phyloP scores from a whole-genome alignment of 35 echinoderm and acorn worm species.

The Ophiothrix spiculata region DNA sequence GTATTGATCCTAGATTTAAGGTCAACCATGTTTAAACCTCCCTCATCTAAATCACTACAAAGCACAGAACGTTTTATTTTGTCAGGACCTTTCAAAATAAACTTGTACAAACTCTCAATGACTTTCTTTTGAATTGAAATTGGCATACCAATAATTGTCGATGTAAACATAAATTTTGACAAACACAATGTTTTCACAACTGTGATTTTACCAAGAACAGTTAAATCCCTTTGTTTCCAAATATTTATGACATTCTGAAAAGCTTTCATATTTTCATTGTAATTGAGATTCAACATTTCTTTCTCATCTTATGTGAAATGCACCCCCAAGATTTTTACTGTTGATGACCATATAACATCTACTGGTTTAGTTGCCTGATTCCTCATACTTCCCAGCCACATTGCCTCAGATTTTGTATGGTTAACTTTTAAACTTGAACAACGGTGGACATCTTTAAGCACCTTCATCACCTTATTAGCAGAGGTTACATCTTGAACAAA shows the following conservation, averaged over 20 bases:
- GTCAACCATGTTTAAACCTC: conserved; percentile 1
- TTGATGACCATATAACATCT: background rate
- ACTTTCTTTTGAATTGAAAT: background rate
- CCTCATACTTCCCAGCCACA: conserved; percentile 2
- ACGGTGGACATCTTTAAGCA: background rate
- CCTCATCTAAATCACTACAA: background rate
- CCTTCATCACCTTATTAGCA: background rate
- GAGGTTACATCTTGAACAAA: conserved; percentile 1
- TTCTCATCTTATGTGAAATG: background rate
- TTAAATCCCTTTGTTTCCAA: conserved; percentile 9
- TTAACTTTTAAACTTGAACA: conserved; percentile 12
- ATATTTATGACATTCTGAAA: background rate
- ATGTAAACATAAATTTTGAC: conserved; percentile 6
- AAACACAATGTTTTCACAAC: background rate
- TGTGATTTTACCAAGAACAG: background rate
- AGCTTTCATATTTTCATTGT: background rate
- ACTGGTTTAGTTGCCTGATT: background rate
- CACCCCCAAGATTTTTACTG: background rate
- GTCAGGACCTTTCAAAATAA: conserved; percentile 8
- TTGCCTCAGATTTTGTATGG: background rate
- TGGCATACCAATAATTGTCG: background rate
- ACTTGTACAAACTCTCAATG: background rate
- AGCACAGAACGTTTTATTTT: conserved; percentile 2
- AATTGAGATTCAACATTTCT: conserved; percentile 12
- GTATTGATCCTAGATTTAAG: background rate